Evolutionary conservation across 2,888 invertebrate species (phyloP), one percentile per base, ranked within the genome.

Genomic region (Drosophila glabriapex): DNA sequence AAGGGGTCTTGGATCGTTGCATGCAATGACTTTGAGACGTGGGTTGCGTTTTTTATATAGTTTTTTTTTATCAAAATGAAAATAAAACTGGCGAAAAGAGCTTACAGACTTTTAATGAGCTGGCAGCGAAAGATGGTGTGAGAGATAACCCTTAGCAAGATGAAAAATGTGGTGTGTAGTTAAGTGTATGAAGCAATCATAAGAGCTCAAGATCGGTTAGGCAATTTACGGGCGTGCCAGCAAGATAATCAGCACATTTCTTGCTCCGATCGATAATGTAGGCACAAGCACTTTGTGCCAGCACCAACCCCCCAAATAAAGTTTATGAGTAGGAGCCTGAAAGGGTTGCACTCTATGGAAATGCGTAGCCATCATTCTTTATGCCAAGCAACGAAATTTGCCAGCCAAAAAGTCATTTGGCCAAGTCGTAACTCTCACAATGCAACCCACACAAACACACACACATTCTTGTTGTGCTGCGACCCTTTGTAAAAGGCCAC

Each of bases 51-150:
- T 58, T n/a, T n/a, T 46, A 3, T 25, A 7, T 19, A 0, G 22
- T 22, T 22, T 33, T 54, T 54, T 35, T 12, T 25, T 25, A 65
- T 67, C 61, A 37, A 59, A 71, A 50, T 55, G 33, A 69, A 71
- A 56, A 67, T 39, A 68, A 80, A 79, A 49, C 82, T 74, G 74
- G 69, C 75, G 29, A 85, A 88, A 88, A 71, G 85, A 72, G 69
- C 73, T 66, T 55, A 64, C 78, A 73, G 75, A 55, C 75, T 65
- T 81, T 80, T 84, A 89, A 84, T 84, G 89, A 89, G 89, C 86
- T 75, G 58, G 25, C 5, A 10, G 10, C 46, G 22, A 39, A 28
- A 78, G 78, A 68, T 72, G 69, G 67, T 73, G 68, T 60, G 72
- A 70, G 74, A 31, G 66, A 65, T 78, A 68, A 31, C 46, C 29